These are phyloP conservation scores for Mixornis gularis DNA, from an alignment of 2,113 vertebrate genomes.

Conservation along the genomic window DNA sequence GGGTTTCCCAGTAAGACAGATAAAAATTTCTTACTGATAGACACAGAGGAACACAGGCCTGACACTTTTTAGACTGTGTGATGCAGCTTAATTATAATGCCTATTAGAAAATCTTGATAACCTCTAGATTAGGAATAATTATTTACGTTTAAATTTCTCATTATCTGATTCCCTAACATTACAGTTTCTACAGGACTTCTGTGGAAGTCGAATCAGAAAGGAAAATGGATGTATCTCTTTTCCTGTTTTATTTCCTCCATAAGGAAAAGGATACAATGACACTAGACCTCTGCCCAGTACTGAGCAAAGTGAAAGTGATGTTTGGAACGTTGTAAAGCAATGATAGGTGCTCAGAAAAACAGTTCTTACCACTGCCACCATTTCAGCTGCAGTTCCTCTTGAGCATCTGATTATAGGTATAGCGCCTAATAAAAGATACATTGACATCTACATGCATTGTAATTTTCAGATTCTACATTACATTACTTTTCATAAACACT, in stretches of 20 bases:
- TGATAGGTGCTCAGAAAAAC: not conserved
- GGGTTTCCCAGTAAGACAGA: not conserved
- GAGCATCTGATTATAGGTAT: slow-evolving; percentile 97
- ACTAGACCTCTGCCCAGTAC: not conserved
- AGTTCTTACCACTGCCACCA: slow-evolving; percentile 93
- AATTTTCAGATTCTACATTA: not conserved
- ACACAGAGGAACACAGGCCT: not conserved
- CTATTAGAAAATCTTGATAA: not conserved
- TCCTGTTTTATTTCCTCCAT: not conserved
- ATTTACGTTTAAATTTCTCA: not conserved
- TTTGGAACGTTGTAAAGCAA: not conserved
- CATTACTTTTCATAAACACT: not conserved
- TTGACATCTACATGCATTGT: not conserved
- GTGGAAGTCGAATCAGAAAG: not conserved
- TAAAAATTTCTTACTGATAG: not conserved
- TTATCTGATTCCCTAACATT: not conserved
- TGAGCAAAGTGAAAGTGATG: not conserved
- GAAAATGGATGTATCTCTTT: not conserved
- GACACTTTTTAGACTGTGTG: not conserved
- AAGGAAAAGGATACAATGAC: not conserved
- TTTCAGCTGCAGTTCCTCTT: slow-evolving; percentile 96
- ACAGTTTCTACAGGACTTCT: not conserved
- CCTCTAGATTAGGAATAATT: not conserved
- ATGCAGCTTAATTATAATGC: not conserved
- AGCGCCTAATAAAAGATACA: slow-evolving; percentile 78